Evolutionary conservation across 92 coral and sea anemone genomes (phyloP).

Genomic region (Palythoa grandis): DNA sequence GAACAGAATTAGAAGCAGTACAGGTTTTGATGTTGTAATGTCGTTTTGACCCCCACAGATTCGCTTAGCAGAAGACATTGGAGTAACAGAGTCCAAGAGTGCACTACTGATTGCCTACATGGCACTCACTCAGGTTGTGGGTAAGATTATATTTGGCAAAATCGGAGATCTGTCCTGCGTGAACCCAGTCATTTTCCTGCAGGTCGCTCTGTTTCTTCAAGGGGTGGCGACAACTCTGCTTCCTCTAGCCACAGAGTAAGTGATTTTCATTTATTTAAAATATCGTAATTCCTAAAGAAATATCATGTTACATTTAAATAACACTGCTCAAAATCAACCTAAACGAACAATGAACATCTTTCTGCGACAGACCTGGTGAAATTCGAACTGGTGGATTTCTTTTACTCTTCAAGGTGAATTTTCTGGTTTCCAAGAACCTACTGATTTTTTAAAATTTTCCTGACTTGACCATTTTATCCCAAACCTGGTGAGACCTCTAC

Average conservation of each 20-base stretch:
- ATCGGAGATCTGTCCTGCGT: conserved; percentile 64
- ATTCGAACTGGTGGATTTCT: too few species aligned
- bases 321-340: too few species aligned
- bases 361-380: too few species aligned
- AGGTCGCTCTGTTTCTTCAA: conserved; percentile 56
- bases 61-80: conserved; percentile 75
- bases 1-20: neutral
- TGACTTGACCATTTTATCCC: too few species aligned
- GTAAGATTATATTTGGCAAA: conserved; percentile 71
- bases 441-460: too few species aligned
- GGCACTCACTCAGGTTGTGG: conserved; percentile 74
- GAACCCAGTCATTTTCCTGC: conserved; percentile 60
- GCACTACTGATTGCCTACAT: conserved; percentile 77
- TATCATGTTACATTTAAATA: too few species aligned
- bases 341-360: too few species aligned
- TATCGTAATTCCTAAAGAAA: too few species aligned
- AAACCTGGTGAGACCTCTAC: too few species aligned
- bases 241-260: conserved; percentile 64
- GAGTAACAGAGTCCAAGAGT: conserved; percentile 69
- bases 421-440: too few species aligned
- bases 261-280: neutral
- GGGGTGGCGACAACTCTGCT: conserved; percentile 65
- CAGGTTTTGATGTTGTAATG: neutral
- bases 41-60: conserved; percentile 49
- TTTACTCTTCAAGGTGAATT: too few species aligned